Evolutionary conservation across 2,113 vertebrate species (phyloP).

Genomic region (Aptenodytes patagonicus): DNA sequence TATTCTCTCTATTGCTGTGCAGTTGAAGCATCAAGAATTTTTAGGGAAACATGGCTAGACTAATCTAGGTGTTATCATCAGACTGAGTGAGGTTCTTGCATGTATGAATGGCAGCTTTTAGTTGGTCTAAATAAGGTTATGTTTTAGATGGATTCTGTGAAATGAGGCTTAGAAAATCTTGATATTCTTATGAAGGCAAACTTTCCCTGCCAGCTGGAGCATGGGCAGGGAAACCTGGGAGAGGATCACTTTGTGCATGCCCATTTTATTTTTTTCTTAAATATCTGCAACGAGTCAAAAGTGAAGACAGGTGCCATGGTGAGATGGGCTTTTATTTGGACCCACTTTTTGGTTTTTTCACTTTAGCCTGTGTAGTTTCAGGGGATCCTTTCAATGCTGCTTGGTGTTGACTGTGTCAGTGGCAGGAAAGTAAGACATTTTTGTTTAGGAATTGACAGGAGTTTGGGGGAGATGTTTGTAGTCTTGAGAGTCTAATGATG

Average conservation of each 20-base stretch:
- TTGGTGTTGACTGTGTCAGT: background rate
- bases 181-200: background rate
- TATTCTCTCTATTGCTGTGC: background rate
- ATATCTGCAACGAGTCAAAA: background rate
- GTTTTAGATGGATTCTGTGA: background rate
- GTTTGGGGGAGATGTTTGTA: background rate
- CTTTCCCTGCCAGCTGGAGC: background rate
- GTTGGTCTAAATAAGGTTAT: background rate
- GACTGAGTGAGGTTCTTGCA: background rate
- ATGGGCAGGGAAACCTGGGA: background rate
- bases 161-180: background rate
- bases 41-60: background rate
- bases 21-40: background rate
- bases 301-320: background rate
- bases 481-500: no score
- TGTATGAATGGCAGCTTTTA: background rate
- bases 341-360: background rate
- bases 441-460: background rate
- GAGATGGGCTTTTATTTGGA: background rate
- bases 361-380: background rate
- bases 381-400: background rate
- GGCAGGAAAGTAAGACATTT: background rate
- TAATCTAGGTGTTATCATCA: background rate
- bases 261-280: background rate
- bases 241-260: background rate